These are phyloP conservation scores for Drosophila pachea DNA, from an alignment of 1,140 invertebrate genomes.

Conservation along the genomic window DNA sequence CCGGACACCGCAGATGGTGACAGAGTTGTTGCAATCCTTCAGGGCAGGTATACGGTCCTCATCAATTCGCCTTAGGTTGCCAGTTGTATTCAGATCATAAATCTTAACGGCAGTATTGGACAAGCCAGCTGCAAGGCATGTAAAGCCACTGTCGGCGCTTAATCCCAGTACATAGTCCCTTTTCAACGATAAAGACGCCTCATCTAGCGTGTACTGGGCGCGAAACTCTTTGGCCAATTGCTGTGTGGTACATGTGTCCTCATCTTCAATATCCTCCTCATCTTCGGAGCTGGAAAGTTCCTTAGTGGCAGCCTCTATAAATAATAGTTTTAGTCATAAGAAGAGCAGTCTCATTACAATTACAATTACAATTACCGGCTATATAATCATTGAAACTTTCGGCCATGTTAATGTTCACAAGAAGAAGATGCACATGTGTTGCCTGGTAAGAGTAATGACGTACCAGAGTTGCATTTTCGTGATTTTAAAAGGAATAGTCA, in stretches of 20 bases:
- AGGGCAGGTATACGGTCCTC: conserved; percentile 10
- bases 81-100: conserved; percentile 47
- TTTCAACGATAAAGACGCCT: conserved; percentile 53
- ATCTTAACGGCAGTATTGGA: conserved; percentile 59
- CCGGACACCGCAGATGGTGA: conserved; percentile 54
- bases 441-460: neutral
- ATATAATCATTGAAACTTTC: conserved; percentile 48
- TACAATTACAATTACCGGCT: conserved; percentile 28
- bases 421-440: conserved; percentile 33
- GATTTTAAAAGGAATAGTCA: neutral
- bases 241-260: conserved; percentile 53
- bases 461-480: conserved; percentile 9
- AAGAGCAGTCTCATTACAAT: neutral
- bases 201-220: conserved; percentile 45
- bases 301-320: conserved; percentile 42
- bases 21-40: neutral
- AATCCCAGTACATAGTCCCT: conserved; percentile 60
- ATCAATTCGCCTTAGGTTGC: conserved; percentile 5
- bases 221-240: conserved; percentile 48
- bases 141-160: conserved; percentile 40
- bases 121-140: conserved; percentile 57
- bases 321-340: neutral
- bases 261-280: conserved; percentile 55
- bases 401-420: conserved; percentile 41
- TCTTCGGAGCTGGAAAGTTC: conserved; percentile 55